A percentile compares a stretch with the other conserved stretches of the same genome.
These are phyloP conservation scores for Mustela erminea DNA, from an alignment of 2,797 vertebrate species.

Conservation along the genomic window DNA sequence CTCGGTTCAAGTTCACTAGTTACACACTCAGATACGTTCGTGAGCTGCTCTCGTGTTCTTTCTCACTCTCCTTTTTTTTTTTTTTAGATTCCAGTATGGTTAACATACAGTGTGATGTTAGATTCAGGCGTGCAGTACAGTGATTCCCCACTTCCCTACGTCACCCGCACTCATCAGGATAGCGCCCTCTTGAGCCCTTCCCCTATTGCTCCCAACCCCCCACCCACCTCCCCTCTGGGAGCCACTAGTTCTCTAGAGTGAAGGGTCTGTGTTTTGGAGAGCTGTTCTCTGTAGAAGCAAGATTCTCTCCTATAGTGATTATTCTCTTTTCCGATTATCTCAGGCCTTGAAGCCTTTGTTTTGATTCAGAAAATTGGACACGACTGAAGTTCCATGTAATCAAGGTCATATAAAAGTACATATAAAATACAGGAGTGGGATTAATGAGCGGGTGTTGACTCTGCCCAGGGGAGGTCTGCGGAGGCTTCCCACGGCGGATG, in stretches of 20 bases:
- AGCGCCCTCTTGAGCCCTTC: not conserved
- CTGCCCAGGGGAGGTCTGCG: not conserved
- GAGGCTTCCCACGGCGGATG: not conserved
- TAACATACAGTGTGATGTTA: not conserved
- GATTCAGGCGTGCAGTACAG: not conserved
- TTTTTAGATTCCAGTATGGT: not conserved
- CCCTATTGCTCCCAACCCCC: not conserved
- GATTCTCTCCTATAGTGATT: not conserved
- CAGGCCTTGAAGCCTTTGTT: not conserved
- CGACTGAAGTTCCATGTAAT: not conserved
- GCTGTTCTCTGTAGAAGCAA: not conserved
- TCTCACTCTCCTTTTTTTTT: not conserved
- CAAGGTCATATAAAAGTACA: not conserved
- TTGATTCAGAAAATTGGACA: not conserved
- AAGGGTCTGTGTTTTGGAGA: not conserved
- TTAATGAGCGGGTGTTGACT: not conserved
- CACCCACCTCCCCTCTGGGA: not conserved
- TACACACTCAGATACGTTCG: not conserved
- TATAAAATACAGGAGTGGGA: not conserved
- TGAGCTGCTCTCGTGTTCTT: not conserved
- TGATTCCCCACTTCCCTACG: not conserved
- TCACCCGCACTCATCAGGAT: not conserved
- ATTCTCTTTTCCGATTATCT: not conserved
- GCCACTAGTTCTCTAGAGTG: not conserved
- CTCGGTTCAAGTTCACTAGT: not conserved